phyloP scores from a whole-genome alignment of 2,888 invertebrate genomes.

The Heliconius ethilla region DNA sequence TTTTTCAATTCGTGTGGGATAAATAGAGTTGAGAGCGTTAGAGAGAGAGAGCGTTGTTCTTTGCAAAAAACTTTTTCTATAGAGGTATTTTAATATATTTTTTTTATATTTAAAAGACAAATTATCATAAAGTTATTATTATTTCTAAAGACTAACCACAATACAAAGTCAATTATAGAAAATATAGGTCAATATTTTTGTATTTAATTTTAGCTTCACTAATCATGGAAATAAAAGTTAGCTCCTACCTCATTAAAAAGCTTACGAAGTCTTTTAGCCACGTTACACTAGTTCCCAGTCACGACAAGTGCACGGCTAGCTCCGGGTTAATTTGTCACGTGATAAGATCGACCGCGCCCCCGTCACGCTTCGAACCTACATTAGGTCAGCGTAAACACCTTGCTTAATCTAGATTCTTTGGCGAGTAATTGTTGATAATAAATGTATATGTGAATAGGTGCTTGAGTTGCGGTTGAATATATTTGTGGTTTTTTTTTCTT shows the following conservation, averaged over 20 bases:
- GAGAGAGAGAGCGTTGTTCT: no score
- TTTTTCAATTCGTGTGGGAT: neutral
- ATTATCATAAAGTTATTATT: no score
- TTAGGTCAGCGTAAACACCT: slow-evolving; percentile 27
- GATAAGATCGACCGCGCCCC: slow-evolving; percentile 41
- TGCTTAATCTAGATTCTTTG: slow-evolving; percentile 15
- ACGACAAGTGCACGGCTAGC: slow-evolving; percentile 31
- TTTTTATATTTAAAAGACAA: no score
- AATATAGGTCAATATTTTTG: neutral
- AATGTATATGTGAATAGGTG: neutral
- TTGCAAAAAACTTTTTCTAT: no score
- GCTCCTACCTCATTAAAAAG: slow-evolving; percentile 1
- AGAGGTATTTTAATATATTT: no score
- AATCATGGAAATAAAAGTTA: neutral
- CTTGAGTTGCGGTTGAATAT: neutral
- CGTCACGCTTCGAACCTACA: slow-evolving; percentile 32
- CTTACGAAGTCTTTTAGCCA: slow-evolving; percentile 2
- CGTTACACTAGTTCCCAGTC: slow-evolving; percentile 25
- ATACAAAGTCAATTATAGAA: no score
- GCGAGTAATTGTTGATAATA: slow-evolving; percentile 1
- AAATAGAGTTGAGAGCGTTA: neutral
- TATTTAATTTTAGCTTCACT: neutral
- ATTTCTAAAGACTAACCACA: no score
- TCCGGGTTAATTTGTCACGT: slow-evolving; percentile 40
- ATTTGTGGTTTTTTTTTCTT: neutral